Conservation (phyloP, 2,113 vertebrate genomes). For the Cyprinodon tularosa region DNA sequence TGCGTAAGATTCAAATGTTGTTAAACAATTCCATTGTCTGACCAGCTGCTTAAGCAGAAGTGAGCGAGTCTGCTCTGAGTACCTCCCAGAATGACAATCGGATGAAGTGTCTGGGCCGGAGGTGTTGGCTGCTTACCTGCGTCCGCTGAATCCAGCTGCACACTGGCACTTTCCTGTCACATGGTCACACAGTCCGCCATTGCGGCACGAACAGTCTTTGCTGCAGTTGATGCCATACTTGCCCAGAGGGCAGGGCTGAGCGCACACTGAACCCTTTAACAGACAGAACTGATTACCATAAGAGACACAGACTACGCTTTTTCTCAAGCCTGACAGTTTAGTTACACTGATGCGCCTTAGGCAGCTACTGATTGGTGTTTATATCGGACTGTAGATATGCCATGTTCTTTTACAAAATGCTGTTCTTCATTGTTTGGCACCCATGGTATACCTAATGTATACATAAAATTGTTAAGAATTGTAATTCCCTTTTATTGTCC, state of each 20-base stretch:
- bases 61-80: constrained; percentile 34
- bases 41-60: constrained; percentile 47
- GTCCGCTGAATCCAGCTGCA: constrained; percentile 90
- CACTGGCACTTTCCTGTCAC: constrained; percentile 93
- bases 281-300: constrained; percentile 15
- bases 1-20: constrained; percentile 50
- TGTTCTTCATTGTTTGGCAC: neutral
- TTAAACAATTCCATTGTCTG: constrained; percentile 56
- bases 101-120: neutral
- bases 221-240: constrained; percentile 95
- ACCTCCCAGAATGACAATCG: constrained; percentile 20
- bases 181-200: constrained; percentile 93
- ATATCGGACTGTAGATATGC: too few species aligned
- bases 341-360: neutral
- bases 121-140: constrained; percentile 84
- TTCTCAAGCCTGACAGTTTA: neutral
- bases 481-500: too few species aligned
- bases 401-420: neutral
- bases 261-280: constrained; percentile 92
- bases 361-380: neutral
- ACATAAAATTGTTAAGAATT: too few species aligned
- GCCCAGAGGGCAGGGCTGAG: constrained; percentile 92
- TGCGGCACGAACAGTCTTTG: constrained; percentile 94
- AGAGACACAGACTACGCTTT: neutral
- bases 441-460: neutral